A percentile compares a stretch with the other conserved stretches of the same genome.
Conservation (phyloP, 2,113 vertebrate genomes). For the Phocoena sinus region DNA sequence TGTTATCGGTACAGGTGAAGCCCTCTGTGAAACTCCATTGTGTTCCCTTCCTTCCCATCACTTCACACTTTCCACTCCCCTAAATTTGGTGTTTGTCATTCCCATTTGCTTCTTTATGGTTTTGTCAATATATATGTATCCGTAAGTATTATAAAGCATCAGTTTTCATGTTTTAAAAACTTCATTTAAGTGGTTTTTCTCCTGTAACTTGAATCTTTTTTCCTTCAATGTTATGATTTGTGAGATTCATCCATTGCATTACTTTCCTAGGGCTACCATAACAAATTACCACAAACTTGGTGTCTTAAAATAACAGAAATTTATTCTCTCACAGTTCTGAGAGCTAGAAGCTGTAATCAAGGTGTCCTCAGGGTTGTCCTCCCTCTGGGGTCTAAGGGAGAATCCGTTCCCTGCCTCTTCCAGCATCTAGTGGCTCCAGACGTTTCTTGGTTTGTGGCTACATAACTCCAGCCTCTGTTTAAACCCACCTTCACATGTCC, state of each 20-base stretch:
- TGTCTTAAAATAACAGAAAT: not conserved
- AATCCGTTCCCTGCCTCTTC: not conserved
- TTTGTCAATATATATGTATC: not conserved
- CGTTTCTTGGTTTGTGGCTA: not conserved
- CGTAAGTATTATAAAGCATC: not conserved
- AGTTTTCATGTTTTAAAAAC: not conserved
- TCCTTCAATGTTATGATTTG: not conserved
- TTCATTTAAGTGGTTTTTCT: not conserved
- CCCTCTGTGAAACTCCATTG: no score
- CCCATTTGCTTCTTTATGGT: not conserved
- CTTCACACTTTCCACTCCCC: not conserved
- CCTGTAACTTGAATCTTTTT: not conserved
- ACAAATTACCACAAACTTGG: not conserved
- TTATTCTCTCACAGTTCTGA: not conserved
- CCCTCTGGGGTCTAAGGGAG: not conserved
- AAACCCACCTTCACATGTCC: not conserved
- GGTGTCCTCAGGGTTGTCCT: not conserved
- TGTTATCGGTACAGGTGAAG: not conserved
- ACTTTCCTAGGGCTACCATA: not conserved
- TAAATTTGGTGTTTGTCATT: not conserved
- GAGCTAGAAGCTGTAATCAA: not conserved
- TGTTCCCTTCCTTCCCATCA: not conserved
- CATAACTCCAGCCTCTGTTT: not conserved
- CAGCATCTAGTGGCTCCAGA: not conserved
- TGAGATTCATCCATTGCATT: not conserved